phyloP scores from a whole-genome alignment of 1,140 invertebrate species.

The Globodera rostochiensis region DNA sequence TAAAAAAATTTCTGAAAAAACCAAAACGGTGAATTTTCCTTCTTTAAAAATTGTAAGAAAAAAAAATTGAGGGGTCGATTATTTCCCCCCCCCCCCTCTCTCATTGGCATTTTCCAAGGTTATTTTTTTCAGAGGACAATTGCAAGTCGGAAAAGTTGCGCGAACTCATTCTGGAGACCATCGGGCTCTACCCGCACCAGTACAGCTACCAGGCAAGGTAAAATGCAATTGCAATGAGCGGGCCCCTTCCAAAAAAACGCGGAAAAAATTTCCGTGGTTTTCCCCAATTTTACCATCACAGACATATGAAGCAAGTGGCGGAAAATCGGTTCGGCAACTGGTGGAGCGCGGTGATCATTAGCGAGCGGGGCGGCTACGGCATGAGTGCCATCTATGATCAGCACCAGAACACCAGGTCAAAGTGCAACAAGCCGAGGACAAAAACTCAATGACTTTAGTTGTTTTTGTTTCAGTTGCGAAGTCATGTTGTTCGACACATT shows the following conservation, averaged over 20 bases:
- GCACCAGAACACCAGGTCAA: constrained; percentile 63
- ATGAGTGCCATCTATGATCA: constrained; percentile 62
- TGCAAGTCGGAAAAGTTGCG: constrained; percentile 64
- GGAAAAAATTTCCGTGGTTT: constrained; percentile 6
- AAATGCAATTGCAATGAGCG: neutral
- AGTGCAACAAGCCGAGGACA: neutral
- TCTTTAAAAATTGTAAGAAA: neutral
- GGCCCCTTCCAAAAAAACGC: constrained; percentile 5
- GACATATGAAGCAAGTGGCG: constrained; percentile 64
- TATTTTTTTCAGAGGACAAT: constrained; percentile 59
- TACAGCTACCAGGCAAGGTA: constrained; percentile 65
- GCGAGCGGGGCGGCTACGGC: constrained; percentile 62
- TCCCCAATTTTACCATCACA: constrained; percentile 31
- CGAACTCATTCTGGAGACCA: constrained; percentile 63
- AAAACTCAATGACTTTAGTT: neutral
- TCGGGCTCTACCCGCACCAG: constrained; percentile 63
- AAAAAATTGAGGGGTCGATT: neutral
- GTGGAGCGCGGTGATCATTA: constrained; percentile 65
- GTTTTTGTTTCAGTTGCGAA: constrained; percentile 57
- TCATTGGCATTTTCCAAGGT: too few species aligned
- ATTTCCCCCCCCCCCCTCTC: neutral
- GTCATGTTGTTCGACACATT: constrained; percentile 63
- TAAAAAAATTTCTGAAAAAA: neutral
- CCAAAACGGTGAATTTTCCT: too few species aligned
- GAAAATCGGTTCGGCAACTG: constrained; percentile 64